Base-by-base conservation (phyloP, 2,797 vertebrate genomes). In the Chromobotia macracanthus region DNA sequence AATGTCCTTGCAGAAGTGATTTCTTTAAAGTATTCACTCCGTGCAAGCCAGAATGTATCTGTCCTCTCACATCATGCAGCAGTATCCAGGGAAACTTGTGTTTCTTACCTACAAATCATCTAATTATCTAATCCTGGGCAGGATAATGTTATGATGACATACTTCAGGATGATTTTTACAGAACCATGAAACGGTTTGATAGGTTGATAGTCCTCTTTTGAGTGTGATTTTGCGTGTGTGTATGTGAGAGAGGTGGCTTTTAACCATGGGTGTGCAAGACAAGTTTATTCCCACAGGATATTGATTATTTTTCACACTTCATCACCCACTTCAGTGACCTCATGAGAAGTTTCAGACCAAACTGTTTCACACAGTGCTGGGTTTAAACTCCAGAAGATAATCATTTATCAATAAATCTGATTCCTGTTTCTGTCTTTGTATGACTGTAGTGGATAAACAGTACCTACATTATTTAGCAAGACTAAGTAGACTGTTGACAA, bases 381-480 rank as follows among this genome's bases (percentile, higher is more conserved):
- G 48, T 74, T 72, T 41, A 82, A 73, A 77, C 67, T 74, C 53
- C 77, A 80, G 23, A 66, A 56, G 56, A 77, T 75, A 77, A 81
- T 67, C 23, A 31, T 50, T 76, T 60, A 82, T 82, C 64, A 41
- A 72, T 82, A 46, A 53, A 21, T 4, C 64, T 73, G 23, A 76
- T 60, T 75, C 23, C 11, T 38, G 35, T 56, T 58, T 55, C 50
- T 70, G 38, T 61, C 31, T 81, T 75, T 71, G 19, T 44, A 8
- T 50, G 71, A 65, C n/a, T 61, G 15, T 0, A 13, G 1, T 7
- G 4, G 11, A 50, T 80, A 81, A 69, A 46, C 12, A 48, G 21
- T 3, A 25, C 9, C 10, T n/a, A 48, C 28, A 38, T 72, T 12
- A 3, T 65, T 44, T 13, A 64, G 28, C 70, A 63, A 50, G 56